Percentiles rank a stretch among this genome's conserved stretches.
These are phyloP conservation scores for Macrosoma leucophasiata DNA, from an alignment of 2,888 invertebrate species.

Conservation along the genomic window DNA sequence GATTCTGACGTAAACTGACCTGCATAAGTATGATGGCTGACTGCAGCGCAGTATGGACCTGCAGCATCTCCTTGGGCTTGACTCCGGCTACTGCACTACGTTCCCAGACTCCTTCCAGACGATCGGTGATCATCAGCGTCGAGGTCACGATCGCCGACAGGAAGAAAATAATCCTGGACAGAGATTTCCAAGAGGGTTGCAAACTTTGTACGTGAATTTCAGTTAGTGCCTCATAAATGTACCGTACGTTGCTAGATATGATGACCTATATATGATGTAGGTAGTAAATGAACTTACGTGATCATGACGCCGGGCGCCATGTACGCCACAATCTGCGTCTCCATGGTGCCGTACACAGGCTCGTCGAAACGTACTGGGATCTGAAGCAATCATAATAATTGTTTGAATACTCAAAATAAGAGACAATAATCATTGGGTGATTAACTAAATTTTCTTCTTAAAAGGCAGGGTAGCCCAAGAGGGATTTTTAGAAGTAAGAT, in stretches of 20 bases:
- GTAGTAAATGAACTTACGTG: conserved; percentile 74
- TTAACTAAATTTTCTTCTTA: too few relatives aligned
- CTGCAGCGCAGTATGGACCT: conserved; percentile 87
- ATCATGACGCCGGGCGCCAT: conserved; percentile 90
- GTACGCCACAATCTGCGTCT: conserved; percentile 84
- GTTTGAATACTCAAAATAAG: too few relatives aligned
- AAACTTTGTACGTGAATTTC: not conserved
- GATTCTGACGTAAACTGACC: conserved; percentile 39
- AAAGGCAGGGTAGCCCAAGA: too few relatives aligned
- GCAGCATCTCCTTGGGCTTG: conserved; percentile 84
- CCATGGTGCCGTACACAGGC: conserved; percentile 80
- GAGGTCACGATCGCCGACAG: conserved; percentile 89
- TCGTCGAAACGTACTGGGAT: conserved; percentile 81
- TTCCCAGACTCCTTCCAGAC: conserved; percentile 90
- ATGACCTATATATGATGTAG: too few relatives aligned
- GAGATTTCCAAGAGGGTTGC: not conserved
- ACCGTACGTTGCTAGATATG: too few relatives aligned
- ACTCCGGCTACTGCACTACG: conserved; percentile 91
- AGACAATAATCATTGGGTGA: too few relatives aligned
- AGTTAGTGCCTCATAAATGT: too few relatives aligned
- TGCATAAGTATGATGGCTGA: conserved; percentile 83
- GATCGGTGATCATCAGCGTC: conserved; percentile 86
- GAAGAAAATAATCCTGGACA: conserved; percentile 86
- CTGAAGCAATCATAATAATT: too few relatives aligned
- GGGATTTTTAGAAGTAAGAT: too few relatives aligned